Evolutionary conservation across 1,140 invertebrate genomes (phyloP).

Genomic region (Steinernema khuongi): DNA sequence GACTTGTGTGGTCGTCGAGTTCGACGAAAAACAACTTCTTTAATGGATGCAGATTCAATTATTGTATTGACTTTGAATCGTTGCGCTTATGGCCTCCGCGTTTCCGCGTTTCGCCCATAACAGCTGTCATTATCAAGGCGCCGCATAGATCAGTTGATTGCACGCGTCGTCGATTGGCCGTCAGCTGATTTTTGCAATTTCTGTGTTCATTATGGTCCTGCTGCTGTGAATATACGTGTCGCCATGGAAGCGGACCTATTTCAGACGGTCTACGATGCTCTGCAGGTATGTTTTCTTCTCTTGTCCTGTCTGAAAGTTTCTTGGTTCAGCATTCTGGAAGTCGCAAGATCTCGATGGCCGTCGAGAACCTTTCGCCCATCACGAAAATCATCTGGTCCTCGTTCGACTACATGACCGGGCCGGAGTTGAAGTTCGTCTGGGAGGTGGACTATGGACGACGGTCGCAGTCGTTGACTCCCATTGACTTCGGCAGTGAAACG

Average conservation of each 20-base stretch:
- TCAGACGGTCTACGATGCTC: conserved; percentile 6
- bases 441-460: conserved; percentile 17
- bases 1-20: neutral
- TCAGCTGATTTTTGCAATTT: neutral
- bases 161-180: too few relatives aligned
- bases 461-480: neutral
- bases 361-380: neutral
- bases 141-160: too few relatives aligned
- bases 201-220: neutral
- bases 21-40: neutral
- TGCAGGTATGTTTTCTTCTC: neutral
- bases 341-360: conserved; percentile 3
- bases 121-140: too few relatives aligned
- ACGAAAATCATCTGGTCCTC: conserved; percentile 39
- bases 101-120: too few relatives aligned
- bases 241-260: neutral
- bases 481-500: neutral
- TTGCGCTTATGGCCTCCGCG: too few relatives aligned
- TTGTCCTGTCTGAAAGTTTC: neutral
- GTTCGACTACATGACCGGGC: conserved; percentile 38
- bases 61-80: too few relatives aligned
- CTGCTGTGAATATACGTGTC: neutral
- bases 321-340: conserved; percentile 3
- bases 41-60: too few relatives aligned
- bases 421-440: conserved; percentile 38